phyloP scores from a whole-genome alignment of 2,113 vertebrate species.

The Axis porcinus region DNA sequence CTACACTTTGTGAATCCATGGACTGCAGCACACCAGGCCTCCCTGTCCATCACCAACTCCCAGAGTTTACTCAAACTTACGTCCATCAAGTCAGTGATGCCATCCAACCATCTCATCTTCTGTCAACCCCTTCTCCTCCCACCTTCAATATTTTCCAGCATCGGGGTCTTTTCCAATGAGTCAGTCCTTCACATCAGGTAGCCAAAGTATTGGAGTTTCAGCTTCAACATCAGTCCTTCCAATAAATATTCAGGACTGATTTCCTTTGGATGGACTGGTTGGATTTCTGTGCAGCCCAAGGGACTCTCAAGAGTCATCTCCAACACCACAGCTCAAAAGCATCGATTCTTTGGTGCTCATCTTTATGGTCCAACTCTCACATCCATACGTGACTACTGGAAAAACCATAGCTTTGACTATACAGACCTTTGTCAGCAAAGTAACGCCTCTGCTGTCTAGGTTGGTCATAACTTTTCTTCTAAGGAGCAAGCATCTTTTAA shows the following conservation, averaged over 20 bases:
- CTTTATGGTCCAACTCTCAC: background rate
- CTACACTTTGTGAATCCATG: accelerated
- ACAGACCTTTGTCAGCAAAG: background rate
- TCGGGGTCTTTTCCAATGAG: background rate
- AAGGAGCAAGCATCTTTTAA: background rate
- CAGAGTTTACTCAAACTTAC: background rate
- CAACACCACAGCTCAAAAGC: background rate
- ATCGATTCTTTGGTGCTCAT: accelerated
- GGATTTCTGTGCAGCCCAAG: background rate
- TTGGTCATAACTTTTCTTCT: background rate
- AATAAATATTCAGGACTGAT: background rate
- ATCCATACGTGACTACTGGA: background rate
- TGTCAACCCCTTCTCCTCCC: background rate
- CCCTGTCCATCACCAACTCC: background rate
- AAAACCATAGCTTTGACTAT: background rate
- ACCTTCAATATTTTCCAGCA: background rate
- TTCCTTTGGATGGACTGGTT: background rate
- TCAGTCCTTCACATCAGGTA: background rate
- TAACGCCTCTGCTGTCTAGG: background rate
- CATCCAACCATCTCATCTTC: background rate
- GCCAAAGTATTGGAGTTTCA: background rate
- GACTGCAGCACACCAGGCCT: accelerated
- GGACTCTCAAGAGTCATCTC: background rate
- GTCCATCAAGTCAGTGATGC: background rate
- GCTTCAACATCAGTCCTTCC: background rate